These are phyloP conservation scores for Drepana falcataria DNA, from an alignment of 2,888 invertebrate genomes.

Conservation along the genomic window DNA sequence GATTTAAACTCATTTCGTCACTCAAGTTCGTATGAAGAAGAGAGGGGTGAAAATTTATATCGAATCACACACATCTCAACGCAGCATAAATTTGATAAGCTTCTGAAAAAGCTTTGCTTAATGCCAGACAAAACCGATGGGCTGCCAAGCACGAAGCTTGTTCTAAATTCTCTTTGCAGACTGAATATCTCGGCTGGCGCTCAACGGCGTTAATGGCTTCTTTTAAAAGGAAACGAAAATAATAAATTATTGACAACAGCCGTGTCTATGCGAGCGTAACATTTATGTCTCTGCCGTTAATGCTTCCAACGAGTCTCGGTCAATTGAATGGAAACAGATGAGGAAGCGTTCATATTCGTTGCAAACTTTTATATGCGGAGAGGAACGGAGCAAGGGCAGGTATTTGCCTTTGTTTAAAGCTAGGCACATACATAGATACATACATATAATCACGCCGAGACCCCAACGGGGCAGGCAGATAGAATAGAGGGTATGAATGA, in stretches of 20 bases:
- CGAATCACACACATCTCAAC: conserved; percentile 31
- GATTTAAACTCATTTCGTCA: too few species aligned
- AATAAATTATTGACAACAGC: conserved; percentile 71
- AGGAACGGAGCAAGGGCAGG: too few species aligned
- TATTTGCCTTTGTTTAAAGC: too few species aligned
- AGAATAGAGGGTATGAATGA: too few species aligned
- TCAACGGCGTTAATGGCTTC: conserved; percentile 61
- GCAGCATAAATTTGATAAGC: conserved; percentile 42
- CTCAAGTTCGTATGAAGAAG: conserved; percentile 3
- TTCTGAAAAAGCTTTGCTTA: conserved; percentile 43
- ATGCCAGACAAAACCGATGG: conserved; percentile 49
- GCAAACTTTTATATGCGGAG: conserved; percentile 21
- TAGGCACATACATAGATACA: too few species aligned
- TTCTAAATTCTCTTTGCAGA: conserved; percentile 45
- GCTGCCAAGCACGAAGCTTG: conserved; percentile 42
- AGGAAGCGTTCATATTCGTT: conserved; percentile 44
- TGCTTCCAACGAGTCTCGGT: conserved; percentile 26
- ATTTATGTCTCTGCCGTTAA: conserved; percentile 47
- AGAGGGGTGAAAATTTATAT: conserved; percentile 23
- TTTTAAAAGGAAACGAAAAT: conserved; percentile 68
- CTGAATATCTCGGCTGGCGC: conserved; percentile 57
- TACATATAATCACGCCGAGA: too few species aligned
- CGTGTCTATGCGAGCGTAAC: conserved; percentile 48
- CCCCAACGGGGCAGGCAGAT: too few species aligned
- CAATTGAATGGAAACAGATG: conserved; percentile 57